A percentile compares a stretch with the other conserved stretches of the same genome.
Evolutionary conservation across 2,797 vertebrate genomes (phyloP).

Genomic region (Cirrhinus molitorella): DNA sequence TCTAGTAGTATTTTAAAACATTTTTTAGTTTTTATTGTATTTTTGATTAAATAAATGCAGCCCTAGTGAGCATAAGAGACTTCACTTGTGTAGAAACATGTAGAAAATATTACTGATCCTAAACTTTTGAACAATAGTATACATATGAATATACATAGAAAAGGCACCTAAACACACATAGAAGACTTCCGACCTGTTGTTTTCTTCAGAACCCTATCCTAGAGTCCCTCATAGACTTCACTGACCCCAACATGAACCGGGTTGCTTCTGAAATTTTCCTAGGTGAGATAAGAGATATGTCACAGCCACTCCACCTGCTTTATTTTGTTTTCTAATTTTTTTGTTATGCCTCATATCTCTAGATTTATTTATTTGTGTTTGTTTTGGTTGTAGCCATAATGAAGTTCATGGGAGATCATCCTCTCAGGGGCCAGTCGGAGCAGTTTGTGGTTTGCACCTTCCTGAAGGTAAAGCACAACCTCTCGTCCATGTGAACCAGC

Average conservation of each 20-base stretch:
- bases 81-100: too few species aligned
- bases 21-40: background rate
- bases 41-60: background rate
- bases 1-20: background rate
- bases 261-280: conserved; percentile 90
- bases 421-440: conserved; percentile 85
- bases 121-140: background rate
- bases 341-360: conserved; percentile 37
- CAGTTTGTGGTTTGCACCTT: conserved; percentile 85
- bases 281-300: conserved; percentile 75
- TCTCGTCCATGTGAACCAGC: background rate
- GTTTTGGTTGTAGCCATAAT: conserved; percentile 82
- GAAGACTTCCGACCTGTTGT: background rate
- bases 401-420: conserved; percentile 96
- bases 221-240: conserved; percentile 93
- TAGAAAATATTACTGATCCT: background rate
- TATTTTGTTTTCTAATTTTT: background rate
- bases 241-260: conserved; percentile 86
- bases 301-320: background rate
- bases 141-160: background rate
- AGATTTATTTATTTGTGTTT: conserved; percentile 9
- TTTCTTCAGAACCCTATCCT: conserved; percentile 83
- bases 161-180: background rate
- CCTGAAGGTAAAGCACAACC: conserved; percentile 86
- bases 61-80: background rate